phyloP scores from a whole-genome alignment of 1,140 invertebrate genomes.

The Phymastichus coffea region DNA sequence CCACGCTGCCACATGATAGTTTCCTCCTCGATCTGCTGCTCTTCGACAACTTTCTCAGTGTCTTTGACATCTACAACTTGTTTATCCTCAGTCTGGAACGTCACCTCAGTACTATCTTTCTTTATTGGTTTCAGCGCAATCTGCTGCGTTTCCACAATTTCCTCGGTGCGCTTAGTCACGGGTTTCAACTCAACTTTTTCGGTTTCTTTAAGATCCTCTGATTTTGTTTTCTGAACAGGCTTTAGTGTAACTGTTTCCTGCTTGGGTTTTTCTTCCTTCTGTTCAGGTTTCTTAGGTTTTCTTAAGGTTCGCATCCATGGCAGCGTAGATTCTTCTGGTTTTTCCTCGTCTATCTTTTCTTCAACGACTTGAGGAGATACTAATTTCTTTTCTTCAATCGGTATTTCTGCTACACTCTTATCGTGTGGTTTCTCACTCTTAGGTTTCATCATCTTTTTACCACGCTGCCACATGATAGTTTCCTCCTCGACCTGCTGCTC shows the following conservation, averaged over 20 bases:
- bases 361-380: not conserved
- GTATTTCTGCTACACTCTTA: not conserved
- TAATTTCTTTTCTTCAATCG: not conserved
- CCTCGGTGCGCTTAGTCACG: not conserved
- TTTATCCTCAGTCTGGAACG: too few relatives aligned
- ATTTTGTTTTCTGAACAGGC: too few relatives aligned
- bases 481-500: constrained; percentile 26
- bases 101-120: not conserved
- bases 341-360: constrained; percentile 48
- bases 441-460: constrained; percentile 25
- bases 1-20: constrained; percentile 43
- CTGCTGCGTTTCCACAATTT: not conserved
- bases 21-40: not conserved
- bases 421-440: constrained; percentile 5
- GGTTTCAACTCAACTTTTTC: constrained; percentile 8
- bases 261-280: too few relatives aligned
- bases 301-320: constrained; percentile 22
- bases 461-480: constrained; percentile 23
- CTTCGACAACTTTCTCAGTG: not conserved
- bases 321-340: constrained; percentile 33
- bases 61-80: constrained; percentile 15
- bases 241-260: too few relatives aligned
- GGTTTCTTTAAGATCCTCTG: not conserved
- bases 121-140: not conserved
- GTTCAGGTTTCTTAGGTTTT: too few relatives aligned